Percentiles rank a stretch among this genome's conserved stretches.
Evolutionary conservation across 2,888 invertebrate genomes (phyloP).

Genomic region (Sturmia bella): DNA sequence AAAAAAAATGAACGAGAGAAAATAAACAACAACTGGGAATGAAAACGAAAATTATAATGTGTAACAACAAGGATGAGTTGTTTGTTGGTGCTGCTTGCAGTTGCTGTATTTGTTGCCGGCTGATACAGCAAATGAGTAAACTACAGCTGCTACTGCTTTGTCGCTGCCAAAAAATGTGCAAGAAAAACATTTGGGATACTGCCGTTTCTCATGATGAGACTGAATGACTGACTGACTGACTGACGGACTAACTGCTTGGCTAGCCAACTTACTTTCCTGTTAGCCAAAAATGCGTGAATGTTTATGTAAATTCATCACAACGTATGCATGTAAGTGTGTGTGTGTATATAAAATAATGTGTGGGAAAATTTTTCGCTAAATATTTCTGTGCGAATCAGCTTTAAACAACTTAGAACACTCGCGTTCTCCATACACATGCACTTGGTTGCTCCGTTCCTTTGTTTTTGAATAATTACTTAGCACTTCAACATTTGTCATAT

Average conservation of each 20-base stretch:
- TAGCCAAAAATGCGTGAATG: slow-evolving; percentile 49
- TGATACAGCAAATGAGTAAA: slow-evolving; percentile 48
- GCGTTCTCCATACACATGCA: slow-evolving; percentile 25
- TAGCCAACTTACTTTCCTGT: slow-evolving; percentile 18
- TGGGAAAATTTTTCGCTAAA: slow-evolving; percentile 19
- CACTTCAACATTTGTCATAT: slow-evolving; percentile 49
- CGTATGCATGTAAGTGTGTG: not conserved
- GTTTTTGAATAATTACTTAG: slow-evolving; percentile 19
- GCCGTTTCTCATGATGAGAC: slow-evolving; percentile 26
- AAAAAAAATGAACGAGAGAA: slow-evolving; percentile 4
- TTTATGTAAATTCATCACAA: not conserved
- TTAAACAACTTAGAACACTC: slow-evolving; percentile 42
- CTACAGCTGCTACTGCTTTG: slow-evolving; percentile 43
- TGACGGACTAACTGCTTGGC: slow-evolving; percentile 18
- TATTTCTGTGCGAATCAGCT: slow-evolving; percentile 23
- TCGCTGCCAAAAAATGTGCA: slow-evolving; percentile 1
- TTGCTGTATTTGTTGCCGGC: not conserved
- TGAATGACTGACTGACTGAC: slow-evolving; percentile 32
- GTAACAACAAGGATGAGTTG: slow-evolving; percentile 50
- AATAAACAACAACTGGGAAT: slow-evolving; percentile 36
- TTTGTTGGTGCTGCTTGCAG: slow-evolving; percentile 20
- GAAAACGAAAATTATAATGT: slow-evolving; percentile 59
- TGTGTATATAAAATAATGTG: not conserved
- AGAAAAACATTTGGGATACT: slow-evolving; percentile 37
- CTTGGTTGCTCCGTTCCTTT: not conserved